phyloP scores from a whole-genome alignment of 2,888 invertebrate species.

The Coleophora flavipennella region DNA sequence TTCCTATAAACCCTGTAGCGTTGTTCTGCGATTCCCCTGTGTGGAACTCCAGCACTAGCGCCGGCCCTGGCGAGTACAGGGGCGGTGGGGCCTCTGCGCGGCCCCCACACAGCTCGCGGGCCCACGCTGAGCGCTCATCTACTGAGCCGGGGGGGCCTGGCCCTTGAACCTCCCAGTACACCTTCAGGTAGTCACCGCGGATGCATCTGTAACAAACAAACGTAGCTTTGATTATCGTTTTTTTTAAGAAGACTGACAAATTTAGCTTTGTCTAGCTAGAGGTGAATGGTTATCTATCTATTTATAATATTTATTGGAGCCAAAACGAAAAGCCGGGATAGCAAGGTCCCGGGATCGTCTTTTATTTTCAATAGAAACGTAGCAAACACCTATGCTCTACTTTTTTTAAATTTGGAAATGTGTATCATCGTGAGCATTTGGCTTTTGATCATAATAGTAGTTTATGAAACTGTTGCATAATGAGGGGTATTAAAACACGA shows the following conservation, averaged over 20 bases:
- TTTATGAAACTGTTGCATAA: too few relatives aligned
- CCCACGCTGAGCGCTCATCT: constrained; percentile 84
- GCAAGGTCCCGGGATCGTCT: too few relatives aligned
- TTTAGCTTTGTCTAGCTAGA: too few relatives aligned
- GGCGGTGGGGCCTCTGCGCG: constrained; percentile 79
- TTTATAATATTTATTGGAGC: too few relatives aligned
- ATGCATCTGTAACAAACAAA: constrained; percentile 76
- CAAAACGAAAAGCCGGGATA: too few relatives aligned
- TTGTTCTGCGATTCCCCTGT: constrained; percentile 64
- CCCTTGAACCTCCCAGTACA: constrained; percentile 83
- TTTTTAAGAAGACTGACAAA: not conserved
- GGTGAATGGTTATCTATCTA: too few relatives aligned
- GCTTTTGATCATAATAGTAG: too few relatives aligned
- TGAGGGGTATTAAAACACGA: too few relatives aligned
- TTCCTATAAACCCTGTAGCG: constrained; percentile 81
- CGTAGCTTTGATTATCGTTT: not conserved
- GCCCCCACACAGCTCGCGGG: constrained; percentile 80
- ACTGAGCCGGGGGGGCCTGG: constrained; percentile 79
- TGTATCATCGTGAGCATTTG: too few relatives aligned
- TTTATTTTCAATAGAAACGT: too few relatives aligned
- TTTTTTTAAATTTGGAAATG: too few relatives aligned
- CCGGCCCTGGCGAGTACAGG: constrained; percentile 82
- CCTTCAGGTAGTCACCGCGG: constrained; percentile 82
- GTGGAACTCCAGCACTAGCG: constrained; percentile 83
- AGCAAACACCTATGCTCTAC: too few relatives aligned